Conservation (phyloP, 1,140 invertebrate genomes). For the Eurosta solidaginis region DNA sequence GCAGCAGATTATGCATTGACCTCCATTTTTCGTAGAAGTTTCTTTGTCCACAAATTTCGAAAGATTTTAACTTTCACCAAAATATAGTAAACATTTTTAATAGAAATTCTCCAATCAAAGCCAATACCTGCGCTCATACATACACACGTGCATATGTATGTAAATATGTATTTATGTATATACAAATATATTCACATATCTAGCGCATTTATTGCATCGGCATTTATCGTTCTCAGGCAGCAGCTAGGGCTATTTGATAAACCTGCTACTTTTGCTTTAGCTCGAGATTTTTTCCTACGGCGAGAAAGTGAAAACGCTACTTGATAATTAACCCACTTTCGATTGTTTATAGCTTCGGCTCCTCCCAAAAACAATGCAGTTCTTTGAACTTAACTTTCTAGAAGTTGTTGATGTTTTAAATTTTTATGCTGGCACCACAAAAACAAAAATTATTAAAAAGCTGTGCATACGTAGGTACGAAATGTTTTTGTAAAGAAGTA, state of each 20-base stretch:
- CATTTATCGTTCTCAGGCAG: not conserved
- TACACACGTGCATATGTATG: too few relatives aligned
- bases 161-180: not conserved
- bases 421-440: not conserved
- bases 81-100: not conserved
- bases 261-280: not conserved
- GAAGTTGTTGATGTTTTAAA: not conserved
- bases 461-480: not conserved
- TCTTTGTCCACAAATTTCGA: not conserved
- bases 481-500: not conserved
- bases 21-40: too few relatives aligned
- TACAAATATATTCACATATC: not conserved
- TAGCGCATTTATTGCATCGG: not conserved
- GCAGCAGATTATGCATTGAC: too few relatives aligned
- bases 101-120: too few relatives aligned
- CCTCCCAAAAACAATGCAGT: not conserved
- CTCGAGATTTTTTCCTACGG: conserved; percentile 3
- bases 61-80: not conserved
- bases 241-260: too few relatives aligned
- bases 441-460: not conserved
- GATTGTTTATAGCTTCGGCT: not conserved
- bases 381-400: conserved; percentile 25
- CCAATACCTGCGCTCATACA: too few relatives aligned
- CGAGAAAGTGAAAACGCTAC: not conserved
- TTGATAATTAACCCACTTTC: not conserved